Conservation (phyloP, 2,113 vertebrate genomes). For the Macquaria australasica region DNA sequence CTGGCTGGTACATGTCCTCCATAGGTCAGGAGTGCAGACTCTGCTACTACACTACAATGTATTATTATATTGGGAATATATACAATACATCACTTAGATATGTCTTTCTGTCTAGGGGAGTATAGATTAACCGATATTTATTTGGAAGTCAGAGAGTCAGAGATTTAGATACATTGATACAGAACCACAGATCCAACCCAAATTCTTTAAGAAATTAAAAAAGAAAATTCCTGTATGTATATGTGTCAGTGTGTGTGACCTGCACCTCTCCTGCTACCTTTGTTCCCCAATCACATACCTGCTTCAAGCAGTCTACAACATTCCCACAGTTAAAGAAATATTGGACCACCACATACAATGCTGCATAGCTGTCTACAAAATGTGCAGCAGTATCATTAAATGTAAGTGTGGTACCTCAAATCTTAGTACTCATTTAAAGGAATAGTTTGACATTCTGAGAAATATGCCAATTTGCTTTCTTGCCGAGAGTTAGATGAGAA, state of each 20-base stretch:
- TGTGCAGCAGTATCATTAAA: not conserved
- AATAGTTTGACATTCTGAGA: not conserved
- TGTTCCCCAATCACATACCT: not conserved
- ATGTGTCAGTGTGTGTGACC: not conserved
- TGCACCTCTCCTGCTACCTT: not conserved
- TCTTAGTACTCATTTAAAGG: not conserved
- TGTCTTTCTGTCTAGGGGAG: not conserved
- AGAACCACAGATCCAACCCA: not conserved
- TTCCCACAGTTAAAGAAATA: not conserved
- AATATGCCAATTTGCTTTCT: no score
- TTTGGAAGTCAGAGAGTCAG: not conserved
- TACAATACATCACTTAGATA: not conserved
- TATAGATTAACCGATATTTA: not conserved
- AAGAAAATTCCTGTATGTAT: not conserved
- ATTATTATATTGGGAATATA: not conserved
- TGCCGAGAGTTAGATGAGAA: no score
- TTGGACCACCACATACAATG: not conserved
- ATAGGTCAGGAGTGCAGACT: slow-evolving; percentile 20
- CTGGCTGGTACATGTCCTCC: slow-evolving; percentile 43
- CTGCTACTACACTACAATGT: not conserved
- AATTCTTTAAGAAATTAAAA: not conserved
- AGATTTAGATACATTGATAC: not conserved
- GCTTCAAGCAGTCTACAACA: not conserved
- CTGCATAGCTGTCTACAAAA: not conserved
- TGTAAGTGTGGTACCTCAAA: not conserved